Conservation (phyloP, 2,113 vertebrate species). For the Sebastes schlegelii region DNA sequence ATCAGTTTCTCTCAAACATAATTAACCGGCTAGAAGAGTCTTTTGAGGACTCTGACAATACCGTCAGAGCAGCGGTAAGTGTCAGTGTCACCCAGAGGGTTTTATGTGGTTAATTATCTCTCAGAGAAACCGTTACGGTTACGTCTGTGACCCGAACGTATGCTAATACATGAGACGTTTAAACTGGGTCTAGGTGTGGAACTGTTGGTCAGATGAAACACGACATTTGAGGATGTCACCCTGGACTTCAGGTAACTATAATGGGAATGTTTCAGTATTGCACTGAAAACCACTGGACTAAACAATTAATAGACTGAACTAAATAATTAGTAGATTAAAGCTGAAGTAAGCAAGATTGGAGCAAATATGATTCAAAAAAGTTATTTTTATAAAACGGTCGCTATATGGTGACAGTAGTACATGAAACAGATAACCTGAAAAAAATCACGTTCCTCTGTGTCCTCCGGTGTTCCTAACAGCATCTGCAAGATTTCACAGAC, state of each 20-base stretch:
- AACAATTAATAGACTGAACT: background rate
- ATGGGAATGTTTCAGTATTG: background rate
- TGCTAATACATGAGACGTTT: background rate
- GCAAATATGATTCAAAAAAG: too few species aligned
- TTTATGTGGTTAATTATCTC: background rate
- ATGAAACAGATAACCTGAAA: too few species aligned
- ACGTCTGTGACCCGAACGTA: background rate
- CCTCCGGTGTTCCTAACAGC: too few species aligned
- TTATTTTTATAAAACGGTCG: too few species aligned
- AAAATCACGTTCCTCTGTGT: too few species aligned
- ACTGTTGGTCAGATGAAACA: background rate
- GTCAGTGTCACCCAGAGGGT: background rate
- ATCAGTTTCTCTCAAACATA: background rate
- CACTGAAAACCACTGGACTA: too few species aligned
- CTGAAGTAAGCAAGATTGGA: too few species aligned
- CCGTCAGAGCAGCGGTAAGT: background rate
- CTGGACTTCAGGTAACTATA: background rate
- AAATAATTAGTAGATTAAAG: background rate
- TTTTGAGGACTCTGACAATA: background rate
- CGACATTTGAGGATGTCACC: background rate
- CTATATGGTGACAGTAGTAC: too few species aligned
- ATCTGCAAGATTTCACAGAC: too few species aligned
- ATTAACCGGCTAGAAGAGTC: background rate
- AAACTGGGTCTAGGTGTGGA: background rate
- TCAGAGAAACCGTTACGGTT: background rate